phyloP scores from a whole-genome alignment of 2,888 invertebrate genomes.

The Gymnocheta viridis region DNA sequence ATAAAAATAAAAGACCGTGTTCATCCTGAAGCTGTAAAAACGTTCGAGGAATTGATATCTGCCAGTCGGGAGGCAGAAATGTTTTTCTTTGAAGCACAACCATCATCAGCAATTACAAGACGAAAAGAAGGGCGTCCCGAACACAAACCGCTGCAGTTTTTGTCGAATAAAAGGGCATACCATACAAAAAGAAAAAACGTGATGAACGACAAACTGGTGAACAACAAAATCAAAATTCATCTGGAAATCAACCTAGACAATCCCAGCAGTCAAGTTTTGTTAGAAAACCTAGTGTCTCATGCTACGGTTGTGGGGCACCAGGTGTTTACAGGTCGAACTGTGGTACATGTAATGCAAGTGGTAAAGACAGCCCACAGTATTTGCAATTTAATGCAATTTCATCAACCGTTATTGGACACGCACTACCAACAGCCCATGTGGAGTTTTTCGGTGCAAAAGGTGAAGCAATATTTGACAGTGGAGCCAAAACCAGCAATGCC shows the following conservation, averaged over 20 bases:
- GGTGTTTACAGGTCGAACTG: neutral
- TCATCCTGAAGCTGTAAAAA: neutral
- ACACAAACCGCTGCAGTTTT: slow-evolving; percentile 19
- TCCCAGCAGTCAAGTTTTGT: neutral
- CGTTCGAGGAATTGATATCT: slow-evolving; percentile 40
- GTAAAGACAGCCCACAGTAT: neutral
- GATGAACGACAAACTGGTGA: too few relatives aligned
- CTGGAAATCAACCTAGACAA: neutral
- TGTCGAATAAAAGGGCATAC: slow-evolving; percentile 27
- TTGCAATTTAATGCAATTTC: neutral
- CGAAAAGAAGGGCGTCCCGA: neutral
- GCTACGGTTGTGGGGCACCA: slow-evolving; percentile 32
- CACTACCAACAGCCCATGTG: slow-evolving; percentile 39
- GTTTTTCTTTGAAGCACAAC: slow-evolving; percentile 25
- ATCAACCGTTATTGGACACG: slow-evolving; percentile 43
- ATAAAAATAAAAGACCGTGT: slow-evolving; percentile 42
- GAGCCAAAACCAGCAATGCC: too few relatives aligned
- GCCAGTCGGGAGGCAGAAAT: slow-evolving; percentile 50
- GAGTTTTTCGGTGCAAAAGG: neutral
- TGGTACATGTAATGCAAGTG: neutral
- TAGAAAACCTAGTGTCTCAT: slow-evolving; percentile 4
- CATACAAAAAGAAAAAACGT: neutral
- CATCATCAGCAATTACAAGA: neutral
- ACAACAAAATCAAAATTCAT: too few relatives aligned
- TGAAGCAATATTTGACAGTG: neutral